Percentiles rank a stretch among this genome's conserved stretches.
These are phyloP conservation scores for Xylocopa sonorina DNA, from an alignment of 1,140 invertebrate genomes.

Conservation along the genomic window DNA sequence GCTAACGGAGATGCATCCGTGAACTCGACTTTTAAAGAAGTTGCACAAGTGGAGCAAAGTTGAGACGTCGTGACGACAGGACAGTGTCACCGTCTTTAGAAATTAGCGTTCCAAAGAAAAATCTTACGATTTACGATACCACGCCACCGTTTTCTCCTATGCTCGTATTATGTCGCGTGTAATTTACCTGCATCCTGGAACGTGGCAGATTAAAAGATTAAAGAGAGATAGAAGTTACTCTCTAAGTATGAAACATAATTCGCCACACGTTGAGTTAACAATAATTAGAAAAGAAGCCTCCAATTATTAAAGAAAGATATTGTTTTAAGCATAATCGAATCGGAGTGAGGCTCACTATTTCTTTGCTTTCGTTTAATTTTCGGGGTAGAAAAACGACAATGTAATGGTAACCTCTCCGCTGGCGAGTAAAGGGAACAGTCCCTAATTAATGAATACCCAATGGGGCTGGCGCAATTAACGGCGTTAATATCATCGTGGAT, in stretches of 20 bases:
- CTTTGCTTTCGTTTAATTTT: neutral
- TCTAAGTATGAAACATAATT: neutral
- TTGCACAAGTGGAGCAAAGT: neutral
- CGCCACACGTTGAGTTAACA: neutral
- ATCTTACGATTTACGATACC: too few relatives aligned
- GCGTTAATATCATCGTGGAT: constrained; percentile 33
- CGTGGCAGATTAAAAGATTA: too few relatives aligned
- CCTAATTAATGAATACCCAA: constrained; percentile 67
- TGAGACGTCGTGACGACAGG: too few relatives aligned
- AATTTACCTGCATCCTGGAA: too few relatives aligned
- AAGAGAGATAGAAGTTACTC: neutral
- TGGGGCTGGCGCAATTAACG: constrained; percentile 58
- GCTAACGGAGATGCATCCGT: neutral
- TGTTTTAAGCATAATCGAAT: neutral
- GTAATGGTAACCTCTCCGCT: constrained; percentile 36
- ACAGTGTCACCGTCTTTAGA: neutral
- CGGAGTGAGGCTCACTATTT: neutral
- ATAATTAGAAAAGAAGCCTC: neutral
- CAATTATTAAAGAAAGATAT: neutral
- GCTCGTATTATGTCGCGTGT: too few relatives aligned
- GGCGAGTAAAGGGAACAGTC: neutral
- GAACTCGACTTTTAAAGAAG: constrained; percentile 8
- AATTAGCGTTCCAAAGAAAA: neutral
- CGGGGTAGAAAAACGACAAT: constrained; percentile 21
- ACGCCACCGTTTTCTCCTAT: neutral